Evolutionary conservation across 2,888 invertebrate genomes (phyloP).

Genomic region (Ceratothoa steindachneri): DNA sequence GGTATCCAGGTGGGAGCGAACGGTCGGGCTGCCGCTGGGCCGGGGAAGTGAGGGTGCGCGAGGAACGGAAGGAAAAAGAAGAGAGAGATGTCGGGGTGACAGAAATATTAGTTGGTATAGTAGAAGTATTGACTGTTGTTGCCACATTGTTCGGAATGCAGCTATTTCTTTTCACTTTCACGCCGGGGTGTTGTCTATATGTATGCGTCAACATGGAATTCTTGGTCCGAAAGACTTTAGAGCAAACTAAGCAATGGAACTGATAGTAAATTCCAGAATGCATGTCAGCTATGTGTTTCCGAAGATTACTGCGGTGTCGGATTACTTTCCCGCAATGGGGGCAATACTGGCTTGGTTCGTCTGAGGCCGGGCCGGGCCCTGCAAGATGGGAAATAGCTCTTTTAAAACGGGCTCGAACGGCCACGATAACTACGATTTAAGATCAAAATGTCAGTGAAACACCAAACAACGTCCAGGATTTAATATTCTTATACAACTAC

Average conservation of each 20-base stretch:
- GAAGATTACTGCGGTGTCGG: conserved; percentile 42
- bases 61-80: not conserved
- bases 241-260: conserved; percentile 35
- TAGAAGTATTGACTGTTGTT: conserved; percentile 19
- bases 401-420: conserved; percentile 21
- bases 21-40: too few species aligned
- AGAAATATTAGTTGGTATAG: conserved; percentile 18
- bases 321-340: conserved; percentile 44
- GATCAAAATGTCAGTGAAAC: conserved; percentile 5
- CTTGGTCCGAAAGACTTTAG: conserved; percentile 42
- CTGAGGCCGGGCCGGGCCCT: conserved; percentile 38
- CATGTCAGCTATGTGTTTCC: conserved; percentile 45
- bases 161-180: conserved; percentile 32
- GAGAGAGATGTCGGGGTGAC: not conserved
- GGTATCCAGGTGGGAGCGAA: too few species aligned
- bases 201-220: conserved; percentile 43
- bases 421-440: not conserved
- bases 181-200: conserved; percentile 43
- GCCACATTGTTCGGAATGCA: conserved; percentile 14
- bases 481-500: not conserved
- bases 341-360: conserved; percentile 37
- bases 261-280: conserved; percentile 45
- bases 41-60: not conserved
- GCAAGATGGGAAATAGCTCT: conserved; percentile 39
- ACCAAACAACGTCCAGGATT: conserved; percentile 7